phyloP scores from a whole-genome alignment of 2,113 vertebrate genomes.

The Nymphicus hollandicus region DNA sequence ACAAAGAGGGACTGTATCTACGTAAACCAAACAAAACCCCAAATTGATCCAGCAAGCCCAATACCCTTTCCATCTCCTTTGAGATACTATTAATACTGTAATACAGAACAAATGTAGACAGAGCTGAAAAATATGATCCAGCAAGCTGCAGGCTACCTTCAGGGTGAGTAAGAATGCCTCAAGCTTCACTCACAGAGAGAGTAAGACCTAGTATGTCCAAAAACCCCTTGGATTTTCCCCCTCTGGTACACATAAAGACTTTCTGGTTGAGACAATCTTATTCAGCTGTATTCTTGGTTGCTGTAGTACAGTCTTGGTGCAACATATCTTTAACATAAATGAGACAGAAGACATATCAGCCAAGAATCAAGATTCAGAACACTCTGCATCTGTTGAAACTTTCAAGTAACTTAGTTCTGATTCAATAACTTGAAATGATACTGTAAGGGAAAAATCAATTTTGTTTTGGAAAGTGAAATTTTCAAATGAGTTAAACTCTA shows the following conservation, averaged over 20 bases:
- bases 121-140: background rate
- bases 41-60: background rate
- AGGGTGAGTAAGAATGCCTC: background rate
- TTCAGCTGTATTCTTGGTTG: background rate
- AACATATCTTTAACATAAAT: background rate
- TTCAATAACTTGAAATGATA: background rate
- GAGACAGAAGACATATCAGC: accelerated
- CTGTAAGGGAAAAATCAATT: background rate
- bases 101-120: background rate
- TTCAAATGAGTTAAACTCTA: background rate
- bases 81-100: background rate
- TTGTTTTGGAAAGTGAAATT: background rate
- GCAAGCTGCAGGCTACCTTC: background rate
- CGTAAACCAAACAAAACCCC: background rate
- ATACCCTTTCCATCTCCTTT: background rate
- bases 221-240: background rate
- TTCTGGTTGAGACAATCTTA: background rate
- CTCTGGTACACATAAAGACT: background rate
- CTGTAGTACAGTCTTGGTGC: background rate
- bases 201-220: background rate
- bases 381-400: background rate
- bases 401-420: background rate
- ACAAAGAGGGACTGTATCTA: background rate
- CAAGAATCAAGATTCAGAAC: background rate
- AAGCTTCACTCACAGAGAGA: background rate